Evolutionary conservation across 2,113 vertebrate species (phyloP), one percentile per base, ranked within the genome.

Genomic region (Gobio gobio): DNA sequence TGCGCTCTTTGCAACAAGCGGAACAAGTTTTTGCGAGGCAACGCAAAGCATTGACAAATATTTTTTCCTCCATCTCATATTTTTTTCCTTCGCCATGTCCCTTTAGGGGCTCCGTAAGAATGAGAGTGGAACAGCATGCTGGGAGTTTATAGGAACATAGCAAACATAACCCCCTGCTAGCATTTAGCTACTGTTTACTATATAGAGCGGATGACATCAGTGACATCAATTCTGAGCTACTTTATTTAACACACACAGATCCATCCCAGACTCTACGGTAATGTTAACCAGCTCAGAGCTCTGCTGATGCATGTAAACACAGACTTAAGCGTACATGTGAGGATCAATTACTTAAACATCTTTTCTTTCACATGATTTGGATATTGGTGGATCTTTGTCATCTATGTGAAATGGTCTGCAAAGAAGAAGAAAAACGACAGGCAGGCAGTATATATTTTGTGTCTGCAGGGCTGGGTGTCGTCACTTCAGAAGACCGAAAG

Each of bases 111-210:
- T 40, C 40, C 40, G 40, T 40, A 40, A 40, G 22, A 47, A 7
- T 24, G 40, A 73, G 22, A 47, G n/a, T 86, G 56, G 78, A 87
- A 29, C 58, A 64, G 51, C 81, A 85, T 85, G 88, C 64, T 45
- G 72, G 43, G 72, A 72, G 26, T 84, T 82, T 83, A 85, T 54
- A 54, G 36, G 77, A 49, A 56, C 40, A 61, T 72, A 64, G 61
- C 70, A 64, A 56, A 84, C 54, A 59, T 49, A 82, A 72, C 88
- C 81, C 64, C 66, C 61, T 18, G 47, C 26, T 86, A 51, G 13
- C 13, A 16, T 83, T 51, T 29, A 45, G 77, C 56, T 58, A 49
- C 68, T 13, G 18, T 59, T 75, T 26, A 74, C 51, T 83, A 82
- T 49, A 81, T 43, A 73, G 22, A 74, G 49, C 10, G 2, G 36